Base-by-base conservation (phyloP, 2,113 vertebrate species). In the Phaethon lepturus region DNA sequence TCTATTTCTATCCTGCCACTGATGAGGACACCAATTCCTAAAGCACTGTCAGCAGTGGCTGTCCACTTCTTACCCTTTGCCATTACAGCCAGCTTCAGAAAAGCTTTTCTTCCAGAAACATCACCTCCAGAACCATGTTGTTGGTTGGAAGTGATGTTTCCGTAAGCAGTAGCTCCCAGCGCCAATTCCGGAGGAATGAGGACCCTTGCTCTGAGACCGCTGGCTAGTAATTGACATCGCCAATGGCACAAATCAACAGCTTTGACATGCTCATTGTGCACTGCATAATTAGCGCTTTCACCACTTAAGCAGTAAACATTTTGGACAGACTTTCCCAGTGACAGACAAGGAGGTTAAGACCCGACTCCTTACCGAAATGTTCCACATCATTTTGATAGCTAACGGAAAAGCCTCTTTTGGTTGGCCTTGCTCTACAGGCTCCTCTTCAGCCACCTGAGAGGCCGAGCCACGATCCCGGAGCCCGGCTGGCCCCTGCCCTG, bases 371-470 rank as follows among this genome's bases (percentile, higher is more conserved):
- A 98, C 98, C 95, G 98, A 98, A 66, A 98, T 98, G 79, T 98
- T 98, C 98, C 98, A 98, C 98, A 98, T 98, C 98, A 98, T 98
- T 96, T 98, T 98, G 97, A 98, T 98, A 7, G 98, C 98, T 10
- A 98, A 91, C 0, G 98, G 98, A n/a, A 98, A 98, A 89, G 81
- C n/a, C 1, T 69, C 81, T 11, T 7, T 80, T 0, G 59, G 60
- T 2, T 55, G 75, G 11, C 17, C 22, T 5, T 91, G 52, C 74
- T 74, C 85, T 4, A 58, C 6, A 2, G 79, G 38, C 29, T 92
- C 67, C 75, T 69, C 90, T 86, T 13, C 96, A 86, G 24, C 88
- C 6, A 15, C 60, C 62, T 56, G 97, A 45, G 81, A 91, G 29
- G 67, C 97, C 6, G 74, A 95, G 68, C 6, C 96, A 72, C 1